These are phyloP conservation scores for Liasis olivaceus DNA, from an alignment of 2,797 vertebrate genomes.

Conservation along the genomic window DNA sequence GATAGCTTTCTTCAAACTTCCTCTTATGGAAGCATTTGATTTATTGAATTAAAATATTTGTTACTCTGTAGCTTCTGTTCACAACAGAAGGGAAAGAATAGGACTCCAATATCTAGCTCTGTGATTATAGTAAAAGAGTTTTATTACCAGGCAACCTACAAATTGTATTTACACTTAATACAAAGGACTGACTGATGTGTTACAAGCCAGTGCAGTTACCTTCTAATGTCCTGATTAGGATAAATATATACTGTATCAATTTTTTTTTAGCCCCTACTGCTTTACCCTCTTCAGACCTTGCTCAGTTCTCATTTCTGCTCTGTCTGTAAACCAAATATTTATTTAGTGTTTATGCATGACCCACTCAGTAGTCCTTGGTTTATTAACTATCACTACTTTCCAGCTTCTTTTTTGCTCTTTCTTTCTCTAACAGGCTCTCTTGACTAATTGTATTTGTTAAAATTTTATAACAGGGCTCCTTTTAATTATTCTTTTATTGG, in stretches of 20 bases:
- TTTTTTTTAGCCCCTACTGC: not conserved
- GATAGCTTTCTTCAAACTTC: not conserved
- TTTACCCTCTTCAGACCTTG: slow-evolving; percentile 22
- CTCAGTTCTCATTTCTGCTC: slow-evolving; percentile 10
- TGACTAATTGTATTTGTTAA: slow-evolving; percentile 49
- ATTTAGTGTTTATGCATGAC: slow-evolving; percentile 26
- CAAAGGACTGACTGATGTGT: not conserved
- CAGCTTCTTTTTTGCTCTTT: not conserved
- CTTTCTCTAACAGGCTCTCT: not conserved
- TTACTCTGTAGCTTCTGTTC: not conserved
- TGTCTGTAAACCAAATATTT: slow-evolving; percentile 19
- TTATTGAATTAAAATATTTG: slow-evolving; percentile 1
- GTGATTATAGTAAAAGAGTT: not conserved
- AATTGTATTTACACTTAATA: not conserved
- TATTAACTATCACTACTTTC: slow-evolving; percentile 2
- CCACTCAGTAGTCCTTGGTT: slow-evolving; percentile 32
- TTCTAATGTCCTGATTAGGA: slow-evolving; percentile 33
- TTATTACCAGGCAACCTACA: not conserved
- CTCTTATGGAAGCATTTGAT: not conserved
- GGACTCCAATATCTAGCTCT: not conserved
- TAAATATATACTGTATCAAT: not conserved
- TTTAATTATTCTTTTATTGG: slow-evolving; percentile 58
- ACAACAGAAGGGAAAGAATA: not conserved
- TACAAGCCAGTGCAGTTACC: not conserved
- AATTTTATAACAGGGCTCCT: slow-evolving; percentile 42